Evolutionary conservation across 2,113 vertebrate genomes (phyloP).

Genomic region (Otocyon megalotis): DNA sequence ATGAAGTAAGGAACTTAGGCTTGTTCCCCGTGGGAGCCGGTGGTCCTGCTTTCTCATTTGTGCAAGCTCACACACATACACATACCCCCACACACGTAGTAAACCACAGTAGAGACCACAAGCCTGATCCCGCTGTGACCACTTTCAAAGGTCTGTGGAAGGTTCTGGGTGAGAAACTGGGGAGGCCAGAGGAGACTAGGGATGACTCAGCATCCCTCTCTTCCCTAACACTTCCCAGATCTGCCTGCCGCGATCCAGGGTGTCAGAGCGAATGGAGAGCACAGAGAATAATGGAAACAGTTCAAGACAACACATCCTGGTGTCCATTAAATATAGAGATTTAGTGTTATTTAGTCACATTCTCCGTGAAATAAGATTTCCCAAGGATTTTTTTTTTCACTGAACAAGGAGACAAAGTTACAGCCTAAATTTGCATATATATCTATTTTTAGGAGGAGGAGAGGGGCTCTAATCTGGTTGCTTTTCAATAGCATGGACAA

Average conservation of each 20-base stretch:
- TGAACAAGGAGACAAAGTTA: neutral
- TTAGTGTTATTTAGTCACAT: neutral
- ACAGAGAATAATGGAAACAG: neutral
- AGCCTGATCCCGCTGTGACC: neutral
- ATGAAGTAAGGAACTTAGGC: neutral
- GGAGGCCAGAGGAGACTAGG: neutral
- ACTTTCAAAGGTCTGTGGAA: neutral
- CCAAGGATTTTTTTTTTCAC: neutral
- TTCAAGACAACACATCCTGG: neutral
- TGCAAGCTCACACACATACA: neutral
- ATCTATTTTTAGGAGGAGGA: rapidly evolving
- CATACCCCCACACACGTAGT: neutral
- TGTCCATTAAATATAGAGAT: neutral
- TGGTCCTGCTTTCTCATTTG: too few relatives aligned
- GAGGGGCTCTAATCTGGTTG: neutral
- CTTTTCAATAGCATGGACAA: neutral
- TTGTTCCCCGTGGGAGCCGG: neutral
- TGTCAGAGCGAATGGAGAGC: neutral
- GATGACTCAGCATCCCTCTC: neutral
- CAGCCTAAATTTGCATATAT: neutral
- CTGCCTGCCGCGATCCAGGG: neutral
- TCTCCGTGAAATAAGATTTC: constrained; percentile 9
- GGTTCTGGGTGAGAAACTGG: neutral
- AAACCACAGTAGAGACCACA: neutral
- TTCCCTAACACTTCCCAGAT: neutral